A percentile compares a stretch with the other conserved stretches of the same genome.
Conservation (phyloP, 2,113 vertebrate genomes). For the Actinemys pallida region DNA sequence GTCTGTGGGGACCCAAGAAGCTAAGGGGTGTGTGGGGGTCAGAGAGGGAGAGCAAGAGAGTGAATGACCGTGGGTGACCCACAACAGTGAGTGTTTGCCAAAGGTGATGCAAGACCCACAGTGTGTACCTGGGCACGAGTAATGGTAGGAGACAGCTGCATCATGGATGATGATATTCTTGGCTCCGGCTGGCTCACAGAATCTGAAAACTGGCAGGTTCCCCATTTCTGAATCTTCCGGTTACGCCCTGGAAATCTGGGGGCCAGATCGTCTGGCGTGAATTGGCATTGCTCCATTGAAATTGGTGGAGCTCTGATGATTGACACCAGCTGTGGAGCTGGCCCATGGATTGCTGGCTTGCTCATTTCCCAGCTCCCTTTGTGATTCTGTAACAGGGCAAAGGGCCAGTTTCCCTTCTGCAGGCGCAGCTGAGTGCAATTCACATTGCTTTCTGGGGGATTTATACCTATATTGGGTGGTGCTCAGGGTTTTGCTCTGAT, state of each 20-base stretch:
- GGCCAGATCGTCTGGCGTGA: neutral
- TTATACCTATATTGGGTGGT: neutral
- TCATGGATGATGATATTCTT: neutral
- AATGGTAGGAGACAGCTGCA: neutral
- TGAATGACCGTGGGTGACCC: neutral
- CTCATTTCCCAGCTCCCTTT: neutral
- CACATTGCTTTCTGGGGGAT: neutral
- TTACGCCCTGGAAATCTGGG: neutral
- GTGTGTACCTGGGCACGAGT: neutral
- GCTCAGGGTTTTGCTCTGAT: neutral
- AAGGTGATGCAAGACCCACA: neutral
- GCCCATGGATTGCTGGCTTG: neutral
- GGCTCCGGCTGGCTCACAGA: neutral
- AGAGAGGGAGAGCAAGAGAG: neutral
- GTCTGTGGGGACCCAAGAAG: neutral
- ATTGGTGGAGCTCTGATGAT: neutral
- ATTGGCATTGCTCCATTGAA: neutral
- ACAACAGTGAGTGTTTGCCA: neutral
- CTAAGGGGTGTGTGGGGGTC: neutral
- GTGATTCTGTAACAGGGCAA: neutral
- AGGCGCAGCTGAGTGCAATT: neutral
- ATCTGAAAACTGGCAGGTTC: neutral
- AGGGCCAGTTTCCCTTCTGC: neutral
- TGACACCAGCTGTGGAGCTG: neutral
- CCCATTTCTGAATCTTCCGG: neutral